Evolutionary conservation across 2,113 vertebrate species (phyloP).

Genomic region (Cheirogaleus medius): DNA sequence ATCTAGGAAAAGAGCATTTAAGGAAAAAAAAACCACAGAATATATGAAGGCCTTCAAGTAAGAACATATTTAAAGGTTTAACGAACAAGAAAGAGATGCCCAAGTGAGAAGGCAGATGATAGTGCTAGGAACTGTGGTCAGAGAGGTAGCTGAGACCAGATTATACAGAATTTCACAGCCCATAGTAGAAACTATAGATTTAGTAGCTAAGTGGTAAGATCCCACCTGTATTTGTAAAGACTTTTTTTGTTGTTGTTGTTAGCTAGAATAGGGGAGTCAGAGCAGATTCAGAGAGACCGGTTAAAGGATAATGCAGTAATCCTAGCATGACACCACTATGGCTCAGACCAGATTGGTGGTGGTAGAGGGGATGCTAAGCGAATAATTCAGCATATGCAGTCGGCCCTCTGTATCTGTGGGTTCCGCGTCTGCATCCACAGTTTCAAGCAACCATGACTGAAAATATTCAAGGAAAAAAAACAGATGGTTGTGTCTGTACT

Average conservation of each 20-base stretch:
- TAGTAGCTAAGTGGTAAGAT: neutral
- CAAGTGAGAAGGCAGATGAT: neutral
- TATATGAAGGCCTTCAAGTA: neutral
- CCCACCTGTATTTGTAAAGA: neutral
- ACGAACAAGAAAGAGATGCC: neutral
- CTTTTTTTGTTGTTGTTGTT: neutral
- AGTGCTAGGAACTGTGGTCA: neutral
- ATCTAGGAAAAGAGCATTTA: neutral
- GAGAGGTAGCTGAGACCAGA: neutral
- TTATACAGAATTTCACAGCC: neutral
- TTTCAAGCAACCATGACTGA: neutral
- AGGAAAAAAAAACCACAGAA: neutral
- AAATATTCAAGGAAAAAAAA: neutral
- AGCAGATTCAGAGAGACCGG: neutral
- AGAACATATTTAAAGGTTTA: neutral
- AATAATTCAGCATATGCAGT: neutral
- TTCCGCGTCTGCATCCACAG: neutral
- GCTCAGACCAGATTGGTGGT: neutral
- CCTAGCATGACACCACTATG: neutral
- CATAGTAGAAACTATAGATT: neutral
- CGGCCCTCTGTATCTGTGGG: neutral
- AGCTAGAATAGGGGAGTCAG: neutral
- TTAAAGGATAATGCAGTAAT: neutral
- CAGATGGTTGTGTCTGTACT: neutral
- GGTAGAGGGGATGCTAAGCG: neutral